A percentile compares a stretch with the other conserved stretches of the same genome.
Evolutionary conservation across 2,113 vertebrate genomes (phyloP).

Genomic region (Dermatemys mawii): DNA sequence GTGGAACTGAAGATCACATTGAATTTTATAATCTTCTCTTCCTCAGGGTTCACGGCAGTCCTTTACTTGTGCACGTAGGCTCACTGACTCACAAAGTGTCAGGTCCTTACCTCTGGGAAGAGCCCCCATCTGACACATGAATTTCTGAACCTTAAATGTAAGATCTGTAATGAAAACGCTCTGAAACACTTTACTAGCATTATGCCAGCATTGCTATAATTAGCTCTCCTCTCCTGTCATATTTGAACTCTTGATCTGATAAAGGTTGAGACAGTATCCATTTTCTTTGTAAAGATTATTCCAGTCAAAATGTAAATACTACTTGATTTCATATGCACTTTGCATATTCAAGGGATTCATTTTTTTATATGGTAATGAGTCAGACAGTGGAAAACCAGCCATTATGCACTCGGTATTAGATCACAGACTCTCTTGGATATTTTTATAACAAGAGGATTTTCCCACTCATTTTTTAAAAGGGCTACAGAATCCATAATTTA

Average conservation of each 20-base stretch:
- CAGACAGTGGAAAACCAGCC: neutral
- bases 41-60: neutral
- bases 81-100: neutral
- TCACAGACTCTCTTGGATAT: neutral
- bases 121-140: neutral
- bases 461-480: neutral
- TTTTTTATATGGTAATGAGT: constrained; percentile 1
- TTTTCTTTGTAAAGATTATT: neutral
- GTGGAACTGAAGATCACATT: neutral
- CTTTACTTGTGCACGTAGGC: neutral
- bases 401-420: constrained; percentile 12
- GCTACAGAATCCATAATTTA: neutral
- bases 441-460: neutral
- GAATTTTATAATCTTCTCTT: neutral
- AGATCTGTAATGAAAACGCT: neutral
- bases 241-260: neutral
- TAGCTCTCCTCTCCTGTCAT: neutral
- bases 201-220: neutral
- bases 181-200: neutral
- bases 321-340: neutral
- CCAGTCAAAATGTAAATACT: constrained; percentile 8
- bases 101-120: neutral
- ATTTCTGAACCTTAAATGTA: neutral
- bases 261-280: neutral
- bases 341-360: neutral